Percentiles rank a stretch among this genome's conserved stretches.
Conservation (phyloP, 2,797 vertebrate genomes). For the Rhyacichthys aspro region DNA sequence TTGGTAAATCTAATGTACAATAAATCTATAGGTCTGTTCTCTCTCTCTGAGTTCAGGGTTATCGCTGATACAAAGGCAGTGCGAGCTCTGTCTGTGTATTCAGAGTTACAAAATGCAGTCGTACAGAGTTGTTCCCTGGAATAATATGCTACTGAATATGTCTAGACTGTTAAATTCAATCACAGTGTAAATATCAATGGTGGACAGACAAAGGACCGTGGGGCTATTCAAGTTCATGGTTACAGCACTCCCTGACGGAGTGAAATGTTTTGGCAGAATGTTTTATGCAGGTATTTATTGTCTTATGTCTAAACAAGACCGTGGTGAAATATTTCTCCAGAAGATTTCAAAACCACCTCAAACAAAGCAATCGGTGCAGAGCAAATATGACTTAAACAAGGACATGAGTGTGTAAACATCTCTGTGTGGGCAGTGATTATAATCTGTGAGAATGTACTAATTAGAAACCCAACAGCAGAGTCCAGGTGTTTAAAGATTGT, state of each 20-base stretch:
- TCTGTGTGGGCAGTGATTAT: slow-evolving; percentile 53
- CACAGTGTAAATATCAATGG: slow-evolving; percentile 46
- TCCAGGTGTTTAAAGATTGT: slow-evolving; percentile 53
- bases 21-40: slow-evolving; percentile 8
- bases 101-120: slow-evolving; percentile 15
- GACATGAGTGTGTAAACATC: slow-evolving; percentile 32
- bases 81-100: slow-evolving; percentile 6
- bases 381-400: slow-evolving; percentile 41
- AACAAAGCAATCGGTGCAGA: slow-evolving; percentile 4
- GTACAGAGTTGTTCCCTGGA: slow-evolving; percentile 18
- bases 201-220: slow-evolving; percentile 48
- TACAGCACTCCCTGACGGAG: slow-evolving; percentile 20
- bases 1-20: slow-evolving; percentile 17
- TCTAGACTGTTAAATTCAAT: slow-evolving; percentile 56
- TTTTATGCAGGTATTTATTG: slow-evolving; percentile 34
- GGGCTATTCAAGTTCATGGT: slow-evolving; percentile 45
- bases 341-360: background rate
- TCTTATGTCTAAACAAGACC: slow-evolving; percentile 13
- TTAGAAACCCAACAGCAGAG: slow-evolving; percentile 58
- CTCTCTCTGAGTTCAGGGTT: slow-evolving; percentile 10
- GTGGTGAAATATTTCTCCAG: background rate
- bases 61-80: slow-evolving; percentile 18
- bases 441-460: slow-evolving; percentile 65
- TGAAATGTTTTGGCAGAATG: slow-evolving; percentile 36
- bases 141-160: slow-evolving; percentile 36